phyloP scores from a whole-genome alignment of 2,888 invertebrate genomes.

The Gortyna flavago region DNA sequence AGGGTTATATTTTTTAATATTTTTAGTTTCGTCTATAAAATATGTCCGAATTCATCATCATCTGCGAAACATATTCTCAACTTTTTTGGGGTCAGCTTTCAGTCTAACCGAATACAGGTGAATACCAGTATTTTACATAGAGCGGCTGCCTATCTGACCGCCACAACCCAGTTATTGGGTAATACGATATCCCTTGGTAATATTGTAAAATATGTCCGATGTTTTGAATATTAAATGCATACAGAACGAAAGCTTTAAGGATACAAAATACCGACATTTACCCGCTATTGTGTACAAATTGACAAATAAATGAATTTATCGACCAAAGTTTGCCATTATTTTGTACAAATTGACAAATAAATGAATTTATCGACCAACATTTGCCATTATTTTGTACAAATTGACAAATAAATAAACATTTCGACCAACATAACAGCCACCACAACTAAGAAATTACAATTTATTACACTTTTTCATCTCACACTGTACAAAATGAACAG shows the following conservation, averaged over 20 bases:
- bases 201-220: not conserved
- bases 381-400: not conserved
- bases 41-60: not conserved
- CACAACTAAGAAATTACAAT: not conserved
- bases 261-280: not conserved
- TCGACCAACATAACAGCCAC: conserved; percentile 4
- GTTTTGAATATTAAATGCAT: not conserved
- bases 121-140: not conserved
- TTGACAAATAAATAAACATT: not conserved
- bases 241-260: not conserved
- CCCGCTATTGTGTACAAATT: not conserved
- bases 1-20: not conserved
- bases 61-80: not conserved
- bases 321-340: not conserved
- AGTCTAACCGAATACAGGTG: not conserved
- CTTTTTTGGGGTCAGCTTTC: not conserved
- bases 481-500: conserved; percentile 13
- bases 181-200: not conserved
- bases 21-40: not conserved
- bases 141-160: not conserved
- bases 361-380: not conserved
- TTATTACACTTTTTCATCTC: not conserved
- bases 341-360: not conserved
- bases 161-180: not conserved
- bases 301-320: not conserved